Conservation (phyloP, 1,140 invertebrate genomes). For the Hypsibius dujardini region DNA sequence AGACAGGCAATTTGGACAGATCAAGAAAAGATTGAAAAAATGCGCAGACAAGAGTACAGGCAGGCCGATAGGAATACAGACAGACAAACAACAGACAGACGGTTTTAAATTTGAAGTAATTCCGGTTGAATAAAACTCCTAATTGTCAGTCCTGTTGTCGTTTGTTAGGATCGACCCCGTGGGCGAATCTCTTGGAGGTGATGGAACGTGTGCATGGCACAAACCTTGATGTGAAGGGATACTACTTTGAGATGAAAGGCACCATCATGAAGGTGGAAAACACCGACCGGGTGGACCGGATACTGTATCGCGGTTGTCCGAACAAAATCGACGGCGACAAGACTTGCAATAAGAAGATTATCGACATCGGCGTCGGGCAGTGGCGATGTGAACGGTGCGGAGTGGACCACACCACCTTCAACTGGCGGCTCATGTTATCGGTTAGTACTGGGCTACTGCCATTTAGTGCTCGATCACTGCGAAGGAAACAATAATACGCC, state of each 20-base stretch:
- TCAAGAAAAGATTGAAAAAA: too few relatives aligned
- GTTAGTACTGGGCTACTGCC: background rate
- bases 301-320: conserved; percentile 71
- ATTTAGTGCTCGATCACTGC: too few relatives aligned
- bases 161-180: conserved; percentile 7
- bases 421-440: background rate
- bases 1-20: too few relatives aligned
- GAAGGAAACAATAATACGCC: too few relatives aligned
- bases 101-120: too few relatives aligned
- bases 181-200: background rate
- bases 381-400: background rate
- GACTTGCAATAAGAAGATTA: conserved; percentile 75
- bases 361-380: conserved; percentile 65
- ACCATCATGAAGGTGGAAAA: conserved; percentile 46
- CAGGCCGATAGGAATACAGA: too few relatives aligned
- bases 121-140: background rate
- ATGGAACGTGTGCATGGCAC: conserved; percentile 21
- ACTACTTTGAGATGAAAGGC: conserved; percentile 54
- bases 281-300: conserved; percentile 45
- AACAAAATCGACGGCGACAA: conserved; percentile 33
- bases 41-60: too few relatives aligned
- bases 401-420: background rate
- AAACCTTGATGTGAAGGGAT: conserved; percentile 46
- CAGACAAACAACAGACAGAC: too few relatives aligned
- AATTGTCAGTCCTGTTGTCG: background rate